Evolutionary conservation across 2,113 vertebrate genomes (phyloP).

Genomic region (Chaetodon auriga): DNA sequence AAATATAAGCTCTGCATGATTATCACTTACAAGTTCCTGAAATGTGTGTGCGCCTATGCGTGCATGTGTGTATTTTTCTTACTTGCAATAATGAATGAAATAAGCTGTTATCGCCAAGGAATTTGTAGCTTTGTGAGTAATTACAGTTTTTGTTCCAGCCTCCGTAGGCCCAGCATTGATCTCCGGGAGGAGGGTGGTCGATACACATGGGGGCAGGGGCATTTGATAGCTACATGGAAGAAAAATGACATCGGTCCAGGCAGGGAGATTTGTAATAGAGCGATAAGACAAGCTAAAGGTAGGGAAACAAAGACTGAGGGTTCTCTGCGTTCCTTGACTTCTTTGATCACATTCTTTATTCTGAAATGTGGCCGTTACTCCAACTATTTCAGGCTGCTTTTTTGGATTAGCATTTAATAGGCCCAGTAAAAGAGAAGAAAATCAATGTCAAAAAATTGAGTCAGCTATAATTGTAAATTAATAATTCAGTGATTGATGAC

Average conservation of each 20-base stretch:
- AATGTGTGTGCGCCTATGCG: constrained; percentile 14
- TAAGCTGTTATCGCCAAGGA: constrained; percentile 77
- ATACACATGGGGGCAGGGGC: constrained; percentile 79
- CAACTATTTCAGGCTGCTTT: not conserved
- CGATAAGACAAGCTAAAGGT: constrained; percentile 77
- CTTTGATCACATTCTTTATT: constrained; percentile 39
- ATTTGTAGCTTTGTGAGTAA: constrained; percentile 84
- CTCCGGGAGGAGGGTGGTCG: constrained; percentile 76
- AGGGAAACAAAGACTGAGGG: constrained; percentile 65
- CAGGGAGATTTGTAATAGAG: constrained; percentile 78
- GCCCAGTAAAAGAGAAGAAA: constrained; percentile 1
- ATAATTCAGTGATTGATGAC: constrained; percentile 45
- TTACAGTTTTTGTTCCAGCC: constrained; percentile 83
- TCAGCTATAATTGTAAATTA: constrained; percentile 24
- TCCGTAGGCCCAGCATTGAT: constrained; percentile 84
- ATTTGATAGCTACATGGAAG: constrained; percentile 80
- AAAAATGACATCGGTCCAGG: constrained; percentile 81
- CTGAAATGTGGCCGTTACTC: constrained; percentile 21
- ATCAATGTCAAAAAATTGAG: constrained; percentile 5
- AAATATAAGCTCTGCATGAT: constrained; percentile 21
- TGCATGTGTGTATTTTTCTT: constrained; percentile 53
- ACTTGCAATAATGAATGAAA: constrained; percentile 75
- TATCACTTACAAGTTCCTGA: constrained; percentile 38
- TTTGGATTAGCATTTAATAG: constrained; percentile 24
- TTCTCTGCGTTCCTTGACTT: constrained; percentile 28